Percentiles rank a stretch among this genome's conserved stretches.
Evolutionary conservation across 2,888 invertebrate genomes (phyloP).

Genomic region (Coenonympha glycerion): DNA sequence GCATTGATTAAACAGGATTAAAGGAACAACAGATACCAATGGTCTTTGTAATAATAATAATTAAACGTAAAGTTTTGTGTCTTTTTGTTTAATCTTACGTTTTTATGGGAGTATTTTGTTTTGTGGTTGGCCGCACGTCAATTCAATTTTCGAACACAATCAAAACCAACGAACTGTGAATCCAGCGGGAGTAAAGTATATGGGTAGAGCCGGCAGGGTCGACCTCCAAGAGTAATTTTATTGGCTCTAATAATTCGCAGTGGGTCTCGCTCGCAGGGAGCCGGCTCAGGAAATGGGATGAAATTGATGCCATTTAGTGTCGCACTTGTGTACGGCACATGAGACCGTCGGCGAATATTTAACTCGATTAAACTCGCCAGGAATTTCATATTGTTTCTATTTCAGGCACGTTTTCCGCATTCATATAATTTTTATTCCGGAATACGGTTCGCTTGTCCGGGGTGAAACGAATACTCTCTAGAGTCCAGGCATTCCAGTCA

Average conservation of each 20-base stretch:
- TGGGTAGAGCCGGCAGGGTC: conserved; percentile 45
- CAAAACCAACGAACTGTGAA: conserved; percentile 5
- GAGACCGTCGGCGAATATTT: conserved; percentile 35
- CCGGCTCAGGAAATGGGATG: conserved; percentile 67
- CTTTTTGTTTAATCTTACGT: too few species aligned
- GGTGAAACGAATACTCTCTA: too few species aligned
- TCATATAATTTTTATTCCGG: too few species aligned
- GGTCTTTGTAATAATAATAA: too few species aligned
- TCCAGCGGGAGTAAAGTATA: conserved; percentile 28
- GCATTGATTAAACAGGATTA: too few species aligned
- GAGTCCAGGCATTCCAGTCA: too few species aligned
- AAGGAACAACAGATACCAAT: too few species aligned
- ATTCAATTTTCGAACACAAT: conserved; percentile 8
- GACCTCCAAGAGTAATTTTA: conserved; percentile 50
- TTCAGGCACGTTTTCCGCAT: neutral
- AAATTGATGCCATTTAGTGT: conserved; percentile 66
- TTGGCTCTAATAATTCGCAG: conserved; percentile 57
- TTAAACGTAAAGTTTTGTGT: too few species aligned
- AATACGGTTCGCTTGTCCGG: too few species aligned
- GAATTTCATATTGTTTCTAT: conserved; percentile 1
- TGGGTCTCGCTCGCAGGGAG: conserved; percentile 46
- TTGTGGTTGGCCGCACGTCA: neutral
- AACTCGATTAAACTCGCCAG: conserved; percentile 3
- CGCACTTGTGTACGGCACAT: conserved; percentile 35
- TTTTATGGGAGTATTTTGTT: too few species aligned